These are phyloP conservation scores for Rhingia campestris DNA, from an alignment of 2,888 invertebrate genomes.

Conservation along the genomic window DNA sequence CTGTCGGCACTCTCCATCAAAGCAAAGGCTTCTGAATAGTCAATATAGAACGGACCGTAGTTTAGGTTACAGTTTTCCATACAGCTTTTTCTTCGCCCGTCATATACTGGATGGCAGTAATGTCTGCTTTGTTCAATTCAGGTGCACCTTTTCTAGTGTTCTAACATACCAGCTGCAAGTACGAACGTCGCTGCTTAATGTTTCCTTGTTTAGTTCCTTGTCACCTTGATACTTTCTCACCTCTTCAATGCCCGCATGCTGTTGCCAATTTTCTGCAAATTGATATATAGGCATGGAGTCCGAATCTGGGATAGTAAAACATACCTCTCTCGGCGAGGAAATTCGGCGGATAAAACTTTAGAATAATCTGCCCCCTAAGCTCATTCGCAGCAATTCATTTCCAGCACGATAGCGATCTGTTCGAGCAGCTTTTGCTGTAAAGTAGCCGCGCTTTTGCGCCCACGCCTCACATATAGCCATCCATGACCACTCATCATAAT, in stretches of 20 bases:
- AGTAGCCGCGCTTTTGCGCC: conserved; percentile 92
- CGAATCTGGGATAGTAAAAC: not conserved
- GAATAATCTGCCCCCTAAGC: conserved; percentile 93
- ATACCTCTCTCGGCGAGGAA: conserved; percentile 85
- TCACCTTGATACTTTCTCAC: conserved; percentile 79
- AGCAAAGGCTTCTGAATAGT: too few relatives aligned
- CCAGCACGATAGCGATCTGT: conserved; percentile 94
- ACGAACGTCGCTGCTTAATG: conserved; percentile 75
- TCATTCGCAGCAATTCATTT: conserved; percentile 93
- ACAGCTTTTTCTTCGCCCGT: too few relatives aligned
- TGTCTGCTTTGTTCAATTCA: too few relatives aligned
- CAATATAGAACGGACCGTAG: too few relatives aligned
- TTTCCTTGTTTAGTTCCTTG: conserved; percentile 77
- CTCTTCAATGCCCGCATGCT: conserved; percentile 78
- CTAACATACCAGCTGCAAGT: too few relatives aligned
- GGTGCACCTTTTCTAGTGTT: too few relatives aligned
- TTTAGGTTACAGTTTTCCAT: too few relatives aligned
- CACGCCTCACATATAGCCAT: conserved; percentile 96
- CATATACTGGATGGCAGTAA: too few relatives aligned
- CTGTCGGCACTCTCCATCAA: too few relatives aligned
- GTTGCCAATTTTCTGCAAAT: conserved; percentile 77
- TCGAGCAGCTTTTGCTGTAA: conserved; percentile 93
- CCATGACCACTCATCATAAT: conserved; percentile 90
- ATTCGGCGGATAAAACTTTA: conserved; percentile 89
- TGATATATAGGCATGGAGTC: not conserved